phyloP scores from a whole-genome alignment of 1,140 invertebrate genomes.

The Phenacoccus solenopsis region DNA sequence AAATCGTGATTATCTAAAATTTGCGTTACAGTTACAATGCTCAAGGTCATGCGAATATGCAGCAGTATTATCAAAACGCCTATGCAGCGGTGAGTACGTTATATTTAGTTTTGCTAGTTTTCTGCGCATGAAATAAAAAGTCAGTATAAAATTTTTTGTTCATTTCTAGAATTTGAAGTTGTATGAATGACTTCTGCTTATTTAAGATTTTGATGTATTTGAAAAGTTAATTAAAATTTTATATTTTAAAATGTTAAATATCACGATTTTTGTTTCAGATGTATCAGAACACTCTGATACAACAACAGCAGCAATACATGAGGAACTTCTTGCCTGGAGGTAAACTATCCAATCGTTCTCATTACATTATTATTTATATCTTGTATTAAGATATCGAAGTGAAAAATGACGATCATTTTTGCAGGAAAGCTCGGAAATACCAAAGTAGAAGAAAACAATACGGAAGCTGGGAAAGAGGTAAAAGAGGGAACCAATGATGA shows the following conservation, averaged over 20 bases:
- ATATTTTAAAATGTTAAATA: no score
- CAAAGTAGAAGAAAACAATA: not conserved
- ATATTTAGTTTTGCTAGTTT: not conserved
- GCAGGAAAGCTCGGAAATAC: not conserved
- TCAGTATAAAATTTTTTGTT: no score
- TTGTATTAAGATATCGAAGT: no score
- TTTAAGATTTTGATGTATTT: no score
- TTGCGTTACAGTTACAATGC: not conserved
- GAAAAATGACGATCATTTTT: not conserved
- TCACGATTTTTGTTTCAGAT: not conserved
- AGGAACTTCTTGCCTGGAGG: not conserved
- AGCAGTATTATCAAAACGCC: slow-evolving; percentile 4
- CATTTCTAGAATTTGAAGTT: not conserved
- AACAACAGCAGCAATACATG: slow-evolving; percentile 8
- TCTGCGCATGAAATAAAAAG: no score
- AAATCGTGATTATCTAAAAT: not conserved
- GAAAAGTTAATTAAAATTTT: no score
- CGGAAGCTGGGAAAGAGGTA: not conserved
- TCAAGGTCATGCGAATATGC: not conserved
- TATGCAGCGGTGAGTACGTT: not conserved
- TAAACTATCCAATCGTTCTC: not conserved
- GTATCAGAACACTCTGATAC: not conserved
- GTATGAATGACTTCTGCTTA: no score
- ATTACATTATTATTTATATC: not conserved
- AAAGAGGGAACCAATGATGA: not conserved